phyloP scores from a whole-genome alignment of 1,140 invertebrate genomes.

The Nomia melanderi region DNA sequence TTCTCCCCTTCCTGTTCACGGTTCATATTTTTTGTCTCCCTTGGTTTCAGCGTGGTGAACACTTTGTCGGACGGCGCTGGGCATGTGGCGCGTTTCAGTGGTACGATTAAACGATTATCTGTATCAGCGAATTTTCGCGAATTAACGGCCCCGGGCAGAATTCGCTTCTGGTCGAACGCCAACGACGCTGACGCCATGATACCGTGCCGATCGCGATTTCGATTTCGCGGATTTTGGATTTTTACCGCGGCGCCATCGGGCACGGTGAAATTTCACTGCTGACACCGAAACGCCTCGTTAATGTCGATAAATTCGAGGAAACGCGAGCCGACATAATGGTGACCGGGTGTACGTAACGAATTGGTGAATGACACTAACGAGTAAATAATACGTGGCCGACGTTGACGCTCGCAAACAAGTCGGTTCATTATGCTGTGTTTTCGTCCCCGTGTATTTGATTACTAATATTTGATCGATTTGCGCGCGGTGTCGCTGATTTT shows the following conservation, averaged over 20 bases:
- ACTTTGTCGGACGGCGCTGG: background rate
- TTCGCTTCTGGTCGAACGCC: conserved; percentile 11
- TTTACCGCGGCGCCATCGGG: background rate
- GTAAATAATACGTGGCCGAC: conserved; percentile 62
- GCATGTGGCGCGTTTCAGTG: conserved; percentile 29
- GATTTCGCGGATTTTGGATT: conserved; percentile 48
- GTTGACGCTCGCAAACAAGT: conserved; percentile 62
- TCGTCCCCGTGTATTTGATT: conserved; percentile 49
- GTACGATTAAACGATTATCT: conserved; percentile 53
- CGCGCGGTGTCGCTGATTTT: background rate
- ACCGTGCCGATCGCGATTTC: conserved; percentile 25
- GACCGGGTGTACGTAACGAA: conserved; percentile 49
- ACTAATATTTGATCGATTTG: conserved; percentile 58
- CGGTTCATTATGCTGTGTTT: conserved; percentile 60
- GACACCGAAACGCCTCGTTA: conserved; percentile 56
- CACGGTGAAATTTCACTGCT: conserved; percentile 30
- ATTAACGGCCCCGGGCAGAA: conserved; percentile 41
- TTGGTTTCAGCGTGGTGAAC: conserved; percentile 6
- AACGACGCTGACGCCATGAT: conserved; percentile 15
- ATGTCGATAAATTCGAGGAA: conserved; percentile 47
- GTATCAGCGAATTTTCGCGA: conserved; percentile 60
- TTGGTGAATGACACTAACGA: conserved; percentile 62
- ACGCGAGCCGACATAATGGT: conserved; percentile 23
- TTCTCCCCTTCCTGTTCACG: background rate
- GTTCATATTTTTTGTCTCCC: background rate